phyloP scores from a whole-genome alignment of 2,888 invertebrate genomes.

The Sarcophaga rosellei region DNA sequence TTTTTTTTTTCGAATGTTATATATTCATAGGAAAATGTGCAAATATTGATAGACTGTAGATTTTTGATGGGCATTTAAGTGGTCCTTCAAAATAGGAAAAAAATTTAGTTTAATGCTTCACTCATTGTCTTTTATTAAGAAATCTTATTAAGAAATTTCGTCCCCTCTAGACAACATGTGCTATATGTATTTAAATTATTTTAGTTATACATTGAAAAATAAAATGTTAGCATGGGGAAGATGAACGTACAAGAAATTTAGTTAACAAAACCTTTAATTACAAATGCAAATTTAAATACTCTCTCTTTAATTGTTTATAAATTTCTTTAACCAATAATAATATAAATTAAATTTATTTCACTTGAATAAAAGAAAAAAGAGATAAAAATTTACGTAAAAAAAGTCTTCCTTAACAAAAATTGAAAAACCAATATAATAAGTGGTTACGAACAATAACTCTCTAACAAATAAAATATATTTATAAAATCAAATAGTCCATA shows the following conservation, averaged over 20 bases:
- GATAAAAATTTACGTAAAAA: neutral
- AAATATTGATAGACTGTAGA: too few relatives aligned
- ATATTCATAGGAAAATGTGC: too few relatives aligned
- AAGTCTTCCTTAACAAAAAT: constrained; percentile 39
- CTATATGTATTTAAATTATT: too few relatives aligned
- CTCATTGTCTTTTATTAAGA: neutral
- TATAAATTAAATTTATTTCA: too few relatives aligned
- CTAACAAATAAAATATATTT: neutral
- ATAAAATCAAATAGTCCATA: neutral
- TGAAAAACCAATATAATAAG: neutral
- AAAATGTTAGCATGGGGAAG: neutral
- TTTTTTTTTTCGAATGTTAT: too few relatives aligned
- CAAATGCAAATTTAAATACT: neutral
- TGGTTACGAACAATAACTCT: neutral
- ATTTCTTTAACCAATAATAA: neutral
- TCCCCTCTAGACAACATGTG: neutral
- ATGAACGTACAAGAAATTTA: neutral
- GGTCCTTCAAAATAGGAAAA: neutral
- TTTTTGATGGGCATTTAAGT: too few relatives aligned
- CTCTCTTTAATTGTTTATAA: neutral
- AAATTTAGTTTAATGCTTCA: neutral
- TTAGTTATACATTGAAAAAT: neutral
- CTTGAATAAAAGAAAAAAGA: neutral
- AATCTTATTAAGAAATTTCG: neutral
- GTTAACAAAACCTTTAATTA: neutral